A percentile compares a stretch with the other conserved stretches of the same genome.
These are phyloP conservation scores for Notolabrus celidotus DNA, from an alignment of 2,797 vertebrate genomes.

Conservation along the genomic window DNA sequence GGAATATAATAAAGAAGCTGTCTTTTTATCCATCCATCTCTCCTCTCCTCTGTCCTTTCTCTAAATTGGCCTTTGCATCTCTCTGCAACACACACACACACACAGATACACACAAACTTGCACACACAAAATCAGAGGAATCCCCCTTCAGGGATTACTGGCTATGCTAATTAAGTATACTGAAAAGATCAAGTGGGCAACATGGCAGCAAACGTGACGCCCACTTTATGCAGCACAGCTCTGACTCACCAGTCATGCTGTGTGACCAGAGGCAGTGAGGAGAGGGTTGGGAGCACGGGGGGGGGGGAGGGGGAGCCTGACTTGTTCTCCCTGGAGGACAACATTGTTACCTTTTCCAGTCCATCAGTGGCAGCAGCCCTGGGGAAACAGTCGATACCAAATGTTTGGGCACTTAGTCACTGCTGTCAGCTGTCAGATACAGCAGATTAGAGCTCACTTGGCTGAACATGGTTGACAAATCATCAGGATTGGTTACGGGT, in stretches of 20 bases:
- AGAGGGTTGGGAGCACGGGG: constrained; percentile 2
- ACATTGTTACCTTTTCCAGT: constrained; percentile 74
- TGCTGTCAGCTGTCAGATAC: constrained; percentile 78
- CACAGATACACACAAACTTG: constrained; percentile 12
- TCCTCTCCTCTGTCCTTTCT: constrained; percentile 9
- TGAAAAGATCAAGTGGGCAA: constrained; percentile 67
- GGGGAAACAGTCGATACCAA: constrained; percentile 73
- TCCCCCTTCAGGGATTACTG: constrained; percentile 50
- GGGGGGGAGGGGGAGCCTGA: constrained; percentile 10
- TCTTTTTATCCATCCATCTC: background rate
- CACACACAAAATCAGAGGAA: constrained; percentile 22
- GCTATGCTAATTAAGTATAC: constrained; percentile 59
- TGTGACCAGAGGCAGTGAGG: constrained; percentile 40
- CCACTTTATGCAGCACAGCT: constrained; percentile 36
- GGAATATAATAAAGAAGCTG: background rate
- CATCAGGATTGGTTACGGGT: constrained; percentile 51
- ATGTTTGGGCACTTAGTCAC: constrained; percentile 78
- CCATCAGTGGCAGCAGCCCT: constrained; percentile 60
- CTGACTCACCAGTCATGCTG: constrained; percentile 60
- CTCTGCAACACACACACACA: constrained; percentile 9
- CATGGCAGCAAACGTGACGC: constrained; percentile 37
- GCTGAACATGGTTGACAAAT: constrained; percentile 70
- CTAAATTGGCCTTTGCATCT: constrained; percentile 4
- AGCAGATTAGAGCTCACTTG: constrained; percentile 69
- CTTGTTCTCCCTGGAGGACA: constrained; percentile 52